Evolutionary conservation across 2,113 vertebrate species (phyloP), one percentile per base, ranked within the genome.

Genomic region (Megaceryle torquata): DNA sequence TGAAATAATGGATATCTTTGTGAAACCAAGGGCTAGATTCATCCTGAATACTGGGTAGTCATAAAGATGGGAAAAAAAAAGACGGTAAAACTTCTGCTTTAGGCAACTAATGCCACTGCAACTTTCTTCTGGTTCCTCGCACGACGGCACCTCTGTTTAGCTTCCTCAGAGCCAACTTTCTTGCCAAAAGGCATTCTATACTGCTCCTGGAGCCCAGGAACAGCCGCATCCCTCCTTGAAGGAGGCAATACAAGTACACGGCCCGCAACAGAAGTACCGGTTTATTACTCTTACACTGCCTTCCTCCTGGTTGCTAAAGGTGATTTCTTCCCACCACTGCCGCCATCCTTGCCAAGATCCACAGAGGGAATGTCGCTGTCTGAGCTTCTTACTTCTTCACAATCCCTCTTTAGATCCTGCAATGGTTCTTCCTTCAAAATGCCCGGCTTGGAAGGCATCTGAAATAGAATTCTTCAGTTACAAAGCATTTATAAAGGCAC

Each of bases 351-450:
- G 75, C 86, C 75, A 43, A 92, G 87, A 37, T 94, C 85, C 59
- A 91, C 19, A 2, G 86, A 28, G 5, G 57, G 89, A n/a, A 97
- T 92, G 88, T 97, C 97, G 10, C 94, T 97, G 82, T 96, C 97
- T 76, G 96, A 97, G 63, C 77, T 97, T 74, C 41, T 93, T 81
- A 98, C 46, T 70, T 98, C 98, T 59, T 96, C 95, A 78, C 98
- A 90, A 56, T 98, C 96, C 83, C 96, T 97, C 90, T 97, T 96
- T 29, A 98, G 91, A 91, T 98, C 97, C 46, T 91, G 86, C 46
- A 97, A 11, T 3, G 97, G 97, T 57, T 98, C 97, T 76, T 98
- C 96, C 94, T 96, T 96, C 86, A 96, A 86, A 20, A 59, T 6
- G 5, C 78, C 64, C 59, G 79, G 14, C 82, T 97, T 98, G 84